Base-by-base conservation (phyloP, 2,888 invertebrate genomes). In the Blastobasis adustella region DNA sequence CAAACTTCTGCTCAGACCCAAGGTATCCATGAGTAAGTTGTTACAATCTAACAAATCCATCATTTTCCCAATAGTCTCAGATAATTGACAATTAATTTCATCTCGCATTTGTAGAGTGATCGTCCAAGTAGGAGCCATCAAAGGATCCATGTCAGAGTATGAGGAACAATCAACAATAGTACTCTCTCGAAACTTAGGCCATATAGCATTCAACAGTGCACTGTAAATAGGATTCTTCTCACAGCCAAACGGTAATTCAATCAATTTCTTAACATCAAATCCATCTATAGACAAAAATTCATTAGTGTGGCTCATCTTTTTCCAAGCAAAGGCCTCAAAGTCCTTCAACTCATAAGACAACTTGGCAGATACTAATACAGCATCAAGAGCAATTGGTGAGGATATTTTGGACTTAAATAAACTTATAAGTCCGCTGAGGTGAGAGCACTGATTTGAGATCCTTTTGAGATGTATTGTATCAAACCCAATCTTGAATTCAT, bases 381-480 rank as follows among this genome's bases (percentile, higher is more conserved):
- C 91, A 60, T 92, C 92, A 48, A 91, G 77, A 47, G 89, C 88
- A 46, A 86, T 76, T 10, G 90, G 91, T 45, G 90, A 90, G n/a
- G 94, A 91, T 71, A 95, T 91, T 91, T 96, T 98, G 37, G 95
- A 94, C 82, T 96, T 97, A 74, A 99, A 98, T 57, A 98, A 84
- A 64, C 94, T 93, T 43, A 97, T 83, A 48, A 98, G 89, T 53
- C 95, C 95, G 55, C 93, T 93, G 0, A 99, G 90, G 81, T 96
- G 95, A 62, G 93, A 93, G 69, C 94, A 96, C 64, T 96, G 94
- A 37, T 91, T 89, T 1, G 97, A 96, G 51, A 94, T 92, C 60
- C 92, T 91, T 70, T 93, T 93, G 55, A 98, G 87, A 73, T 97
- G 95, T 48, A 96, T 94, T 89, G 97, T 95, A 71, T 98, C 96